Percentiles rank a stretch among this genome's conserved stretches.
Conservation (phyloP, 2,888 invertebrate genomes). For the Hemithea aestivaria region DNA sequence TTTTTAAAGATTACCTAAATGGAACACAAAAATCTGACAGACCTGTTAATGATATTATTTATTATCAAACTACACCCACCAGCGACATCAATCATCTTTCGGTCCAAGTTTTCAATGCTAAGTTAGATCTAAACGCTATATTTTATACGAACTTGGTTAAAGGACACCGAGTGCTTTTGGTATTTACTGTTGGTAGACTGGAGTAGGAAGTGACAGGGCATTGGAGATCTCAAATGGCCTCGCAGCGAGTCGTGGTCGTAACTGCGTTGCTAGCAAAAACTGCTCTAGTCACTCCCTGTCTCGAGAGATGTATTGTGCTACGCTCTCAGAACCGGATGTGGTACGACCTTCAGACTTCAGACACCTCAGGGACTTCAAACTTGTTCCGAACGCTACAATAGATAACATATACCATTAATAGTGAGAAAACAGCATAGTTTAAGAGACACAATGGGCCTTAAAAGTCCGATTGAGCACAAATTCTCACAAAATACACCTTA, state of each 20-base stretch:
- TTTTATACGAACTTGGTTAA: slow-evolving; percentile 10
- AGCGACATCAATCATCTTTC: too few relatives aligned
- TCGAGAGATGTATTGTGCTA: slow-evolving; percentile 44
- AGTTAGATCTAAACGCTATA: too few relatives aligned
- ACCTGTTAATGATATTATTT: too few relatives aligned
- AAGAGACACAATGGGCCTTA: slow-evolving; percentile 6
- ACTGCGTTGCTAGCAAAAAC: slow-evolving; percentile 42
- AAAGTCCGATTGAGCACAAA: slow-evolving; percentile 1
- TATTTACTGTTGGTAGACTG: slow-evolving; percentile 6
- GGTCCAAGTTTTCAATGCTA: too few relatives aligned
- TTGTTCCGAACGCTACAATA: slow-evolving; percentile 44
- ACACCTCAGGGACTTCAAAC: slow-evolving; percentile 41
- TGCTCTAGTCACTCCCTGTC: slow-evolving; percentile 31
- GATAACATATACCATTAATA: slow-evolving; percentile 31
- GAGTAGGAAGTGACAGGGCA: slow-evolving; percentile 46
- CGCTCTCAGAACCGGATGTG: slow-evolving; percentile 45
- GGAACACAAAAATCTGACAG: too few relatives aligned
- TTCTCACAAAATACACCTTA: not conserved
- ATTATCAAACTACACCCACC: too few relatives aligned
- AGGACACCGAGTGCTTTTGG: slow-evolving; percentile 13
- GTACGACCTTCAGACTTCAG: slow-evolving; percentile 47
- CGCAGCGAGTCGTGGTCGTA: slow-evolving; percentile 27
- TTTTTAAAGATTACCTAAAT: too few relatives aligned
- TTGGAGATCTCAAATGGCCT: slow-evolving; percentile 38
- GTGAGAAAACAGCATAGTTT: slow-evolving; percentile 28